phyloP scores from a whole-genome alignment of 2,888 invertebrate species.

The Volucella bombylans region DNA sequence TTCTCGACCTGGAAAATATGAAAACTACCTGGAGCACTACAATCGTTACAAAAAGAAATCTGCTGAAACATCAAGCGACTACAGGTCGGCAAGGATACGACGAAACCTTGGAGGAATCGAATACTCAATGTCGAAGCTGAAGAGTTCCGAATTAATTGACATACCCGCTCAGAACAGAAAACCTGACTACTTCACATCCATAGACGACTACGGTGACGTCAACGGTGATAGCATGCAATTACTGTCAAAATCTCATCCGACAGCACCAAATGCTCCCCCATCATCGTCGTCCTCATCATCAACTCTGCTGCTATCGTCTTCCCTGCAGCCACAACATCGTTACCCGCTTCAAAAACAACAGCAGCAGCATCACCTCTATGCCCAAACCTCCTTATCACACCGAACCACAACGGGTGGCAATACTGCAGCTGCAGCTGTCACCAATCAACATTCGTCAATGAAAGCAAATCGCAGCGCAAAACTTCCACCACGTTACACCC shows the following conservation, averaged over 20 bases:
- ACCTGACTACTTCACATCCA: slow-evolving; percentile 26
- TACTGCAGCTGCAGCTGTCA: slow-evolving; percentile 40
- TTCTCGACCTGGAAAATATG: slow-evolving; percentile 75
- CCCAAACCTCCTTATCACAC: slow-evolving; percentile 54
- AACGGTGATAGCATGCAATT: slow-evolving; percentile 67
- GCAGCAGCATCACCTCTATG: slow-evolving; percentile 36
- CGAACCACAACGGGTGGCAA: slow-evolving; percentile 42
- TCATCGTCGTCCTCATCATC: slow-evolving; percentile 38
- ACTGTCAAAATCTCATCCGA: slow-evolving; percentile 60
- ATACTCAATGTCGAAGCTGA: slow-evolving; percentile 64
- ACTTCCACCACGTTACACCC: slow-evolving; percentile 45
- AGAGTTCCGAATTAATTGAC: slow-evolving; percentile 49
- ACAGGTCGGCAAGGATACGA: slow-evolving; percentile 58
- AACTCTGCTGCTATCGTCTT: slow-evolving; percentile 31
- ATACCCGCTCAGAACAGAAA: slow-evolving; percentile 38
- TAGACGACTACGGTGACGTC: slow-evolving; percentile 34
- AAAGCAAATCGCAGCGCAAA: slow-evolving; percentile 49
- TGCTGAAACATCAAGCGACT: slow-evolving; percentile 45
- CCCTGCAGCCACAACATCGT: slow-evolving; percentile 53
- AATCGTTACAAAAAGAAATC: slow-evolving; percentile 76
- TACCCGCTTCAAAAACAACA: slow-evolving; percentile 73
- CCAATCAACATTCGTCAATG: slow-evolving; percentile 43
- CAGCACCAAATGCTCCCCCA: slow-evolving; percentile 24
- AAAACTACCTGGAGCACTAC: slow-evolving; percentile 80
- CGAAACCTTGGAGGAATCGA: slow-evolving; percentile 64